phyloP scores from a whole-genome alignment of 1,140 invertebrate species.

The Drosophila arizonae region DNA sequence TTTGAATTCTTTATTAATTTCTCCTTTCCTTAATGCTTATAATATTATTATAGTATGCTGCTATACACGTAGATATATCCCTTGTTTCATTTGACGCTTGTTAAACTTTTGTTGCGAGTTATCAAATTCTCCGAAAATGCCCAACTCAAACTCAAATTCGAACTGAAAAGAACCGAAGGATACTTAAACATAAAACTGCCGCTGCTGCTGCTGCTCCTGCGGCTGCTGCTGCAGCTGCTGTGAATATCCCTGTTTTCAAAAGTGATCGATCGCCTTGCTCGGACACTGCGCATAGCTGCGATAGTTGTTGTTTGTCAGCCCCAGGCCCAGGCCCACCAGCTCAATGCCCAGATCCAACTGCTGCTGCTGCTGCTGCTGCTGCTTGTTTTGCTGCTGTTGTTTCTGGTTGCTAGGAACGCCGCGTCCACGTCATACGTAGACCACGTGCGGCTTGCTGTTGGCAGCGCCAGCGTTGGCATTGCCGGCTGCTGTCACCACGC shows the following conservation, averaged over 20 bases:
- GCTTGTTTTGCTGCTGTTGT: background rate
- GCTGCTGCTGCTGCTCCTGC: background rate
- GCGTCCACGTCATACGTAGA: conserved; percentile 83
- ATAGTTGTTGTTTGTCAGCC: conserved; percentile 64
- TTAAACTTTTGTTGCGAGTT: conserved; percentile 76
- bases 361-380: conserved; percentile 16
- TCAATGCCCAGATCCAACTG: conserved; percentile 38
- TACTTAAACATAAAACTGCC: conserved; percentile 26
- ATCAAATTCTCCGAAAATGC: conserved; percentile 11
- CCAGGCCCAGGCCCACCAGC: conserved; percentile 57
- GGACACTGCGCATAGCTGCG: conserved; percentile 69
- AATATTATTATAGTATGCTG: conserved; percentile 50
- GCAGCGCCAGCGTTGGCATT: background rate
- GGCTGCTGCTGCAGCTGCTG: background rate
- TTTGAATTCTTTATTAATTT: conserved; percentile 34
- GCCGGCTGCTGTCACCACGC: conserved; percentile 12
- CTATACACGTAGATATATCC: conserved; percentile 79
- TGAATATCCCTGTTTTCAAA: conserved; percentile 54
- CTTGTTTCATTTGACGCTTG: conserved; percentile 83
- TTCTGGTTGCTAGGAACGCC: conserved; percentile 26
- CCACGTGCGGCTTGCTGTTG: conserved; percentile 77
- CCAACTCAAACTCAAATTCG: conserved; percentile 16
- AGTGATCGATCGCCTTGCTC: conserved; percentile 52
- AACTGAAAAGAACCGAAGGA: conserved; percentile 22
- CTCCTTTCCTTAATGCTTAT: conserved; percentile 36